A percentile compares a stretch with the other conserved stretches of the same genome.
Conservation (phyloP, 2,888 invertebrate species). For the Dinocampus coccinellae region DNA sequence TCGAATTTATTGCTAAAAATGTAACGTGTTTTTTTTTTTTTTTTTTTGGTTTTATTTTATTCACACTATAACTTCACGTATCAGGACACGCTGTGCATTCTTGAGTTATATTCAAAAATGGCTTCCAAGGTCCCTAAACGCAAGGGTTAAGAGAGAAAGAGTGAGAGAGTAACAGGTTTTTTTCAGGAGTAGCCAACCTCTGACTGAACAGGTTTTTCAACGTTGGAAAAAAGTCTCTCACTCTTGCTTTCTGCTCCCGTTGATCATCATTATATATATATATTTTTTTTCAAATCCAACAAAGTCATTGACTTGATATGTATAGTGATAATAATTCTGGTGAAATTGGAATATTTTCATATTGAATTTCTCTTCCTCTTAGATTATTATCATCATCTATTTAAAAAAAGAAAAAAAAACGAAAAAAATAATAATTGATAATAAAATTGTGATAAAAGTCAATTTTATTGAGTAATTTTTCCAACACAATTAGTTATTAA, state of each 20-base stretch:
- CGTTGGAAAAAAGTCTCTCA: not conserved
- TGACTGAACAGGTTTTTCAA: slow-evolving; percentile 9
- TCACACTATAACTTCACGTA: not conserved
- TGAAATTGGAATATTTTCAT: not conserved
- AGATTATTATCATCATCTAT: too few relatives aligned
- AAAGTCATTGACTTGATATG: not conserved
- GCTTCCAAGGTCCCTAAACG: slow-evolving; percentile 5
- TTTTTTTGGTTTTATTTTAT: too few relatives aligned
- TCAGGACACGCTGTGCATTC: not conserved
- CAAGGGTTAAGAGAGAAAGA: slow-evolving; percentile 10
- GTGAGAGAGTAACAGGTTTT: slow-evolving; percentile 21
- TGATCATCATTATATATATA: not conserved
- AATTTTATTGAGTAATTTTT: slow-evolving; percentile 1
- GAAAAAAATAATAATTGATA: not conserved
- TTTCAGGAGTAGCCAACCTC: slow-evolving; percentile 1
- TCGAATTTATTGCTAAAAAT: not conserved
- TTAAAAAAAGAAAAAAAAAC: not conserved
- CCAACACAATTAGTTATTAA: slow-evolving; percentile 2
- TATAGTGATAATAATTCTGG: not conserved
- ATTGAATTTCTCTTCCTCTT: not conserved
- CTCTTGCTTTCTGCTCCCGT: not conserved
- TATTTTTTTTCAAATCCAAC: slow-evolving; percentile 6
- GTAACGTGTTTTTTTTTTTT: not conserved
- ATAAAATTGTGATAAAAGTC: not conserved
- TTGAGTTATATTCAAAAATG: slow-evolving; percentile 5